These are phyloP conservation scores for Porites cylindrica DNA, from an alignment of 92 coral and sea anemone species.

Conservation along the genomic window DNA sequence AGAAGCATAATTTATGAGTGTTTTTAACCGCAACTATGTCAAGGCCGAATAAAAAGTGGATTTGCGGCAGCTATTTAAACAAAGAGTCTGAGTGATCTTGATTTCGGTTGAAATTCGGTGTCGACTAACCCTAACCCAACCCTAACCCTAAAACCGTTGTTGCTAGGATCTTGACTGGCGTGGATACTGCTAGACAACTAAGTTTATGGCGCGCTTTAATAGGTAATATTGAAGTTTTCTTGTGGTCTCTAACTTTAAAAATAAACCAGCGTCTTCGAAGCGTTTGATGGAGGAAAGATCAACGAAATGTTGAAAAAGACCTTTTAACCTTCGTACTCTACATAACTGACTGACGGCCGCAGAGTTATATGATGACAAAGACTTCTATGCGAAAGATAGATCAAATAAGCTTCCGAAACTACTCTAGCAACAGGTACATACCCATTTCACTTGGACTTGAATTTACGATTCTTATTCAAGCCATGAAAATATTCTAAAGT, in stretches of 20 bases:
- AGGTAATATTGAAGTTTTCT: background rate
- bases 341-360: background rate
- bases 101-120: conserved; percentile 10
- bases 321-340: background rate
- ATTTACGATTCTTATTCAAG: background rate
- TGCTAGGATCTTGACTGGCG: background rate
- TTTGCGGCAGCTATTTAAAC: background rate
- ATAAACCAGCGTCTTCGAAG: background rate
- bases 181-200: background rate
- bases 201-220: background rate
- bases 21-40: background rate
- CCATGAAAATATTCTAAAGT: background rate
- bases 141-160: background rate
- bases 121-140: too few species aligned
- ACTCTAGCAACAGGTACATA: background rate
- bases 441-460: background rate
- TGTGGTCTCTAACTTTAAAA: background rate
- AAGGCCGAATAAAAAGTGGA: background rate
- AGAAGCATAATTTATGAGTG: background rate
- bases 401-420: background rate
- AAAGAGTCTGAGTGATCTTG: background rate
- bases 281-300: background rate
- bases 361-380: background rate
- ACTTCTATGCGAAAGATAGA: background rate
- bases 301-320: background rate